Evolutionary conservation across 2,888 invertebrate genomes (phyloP).

Genomic region (Leptinotarsa peninsularis): DNA sequence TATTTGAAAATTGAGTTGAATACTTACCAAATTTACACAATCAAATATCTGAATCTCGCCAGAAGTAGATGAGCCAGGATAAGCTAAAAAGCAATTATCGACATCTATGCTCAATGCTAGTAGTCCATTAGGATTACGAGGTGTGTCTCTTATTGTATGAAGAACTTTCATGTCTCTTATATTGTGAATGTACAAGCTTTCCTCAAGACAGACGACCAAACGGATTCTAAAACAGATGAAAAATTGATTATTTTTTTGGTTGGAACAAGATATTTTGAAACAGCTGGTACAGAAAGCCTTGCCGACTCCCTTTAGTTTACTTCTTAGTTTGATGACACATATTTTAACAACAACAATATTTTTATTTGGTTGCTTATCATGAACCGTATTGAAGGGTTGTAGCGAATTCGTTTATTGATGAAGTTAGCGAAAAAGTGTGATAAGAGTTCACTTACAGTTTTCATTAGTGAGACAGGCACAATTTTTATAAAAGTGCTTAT

Average conservation of each 20-base stretch:
- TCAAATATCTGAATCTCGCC: slow-evolving; percentile 98
- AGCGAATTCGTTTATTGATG: too few species aligned
- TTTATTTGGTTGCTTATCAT: too few species aligned
- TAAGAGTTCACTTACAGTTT: too few species aligned
- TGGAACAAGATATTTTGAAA: neutral
- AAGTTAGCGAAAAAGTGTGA: too few species aligned
- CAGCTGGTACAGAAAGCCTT: neutral
- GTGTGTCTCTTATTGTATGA: slow-evolving; percentile 98
- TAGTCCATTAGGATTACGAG: slow-evolving; percentile 92
- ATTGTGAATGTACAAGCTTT: slow-evolving; percentile 97
- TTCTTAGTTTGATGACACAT: too few species aligned
- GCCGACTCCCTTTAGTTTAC: too few species aligned
- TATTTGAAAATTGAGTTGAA: too few species aligned
- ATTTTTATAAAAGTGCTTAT: too few species aligned
- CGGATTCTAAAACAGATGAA: slow-evolving; percentile 66
- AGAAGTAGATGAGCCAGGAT: slow-evolving; percentile 92
- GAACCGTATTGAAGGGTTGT: too few species aligned
- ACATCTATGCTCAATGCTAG: slow-evolving; percentile 88
- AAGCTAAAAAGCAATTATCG: slow-evolving; percentile 94
- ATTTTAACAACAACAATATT: too few species aligned
- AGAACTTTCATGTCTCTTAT: slow-evolving; percentile 98
- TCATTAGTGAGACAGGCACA: too few species aligned
- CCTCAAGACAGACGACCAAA: slow-evolving; percentile 96
- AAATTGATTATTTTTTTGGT: too few species aligned
- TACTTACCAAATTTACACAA: slow-evolving; percentile 84